phyloP scores from a whole-genome alignment of 23 tunicate genomes.

The Trididemnum miniatum region DNA sequence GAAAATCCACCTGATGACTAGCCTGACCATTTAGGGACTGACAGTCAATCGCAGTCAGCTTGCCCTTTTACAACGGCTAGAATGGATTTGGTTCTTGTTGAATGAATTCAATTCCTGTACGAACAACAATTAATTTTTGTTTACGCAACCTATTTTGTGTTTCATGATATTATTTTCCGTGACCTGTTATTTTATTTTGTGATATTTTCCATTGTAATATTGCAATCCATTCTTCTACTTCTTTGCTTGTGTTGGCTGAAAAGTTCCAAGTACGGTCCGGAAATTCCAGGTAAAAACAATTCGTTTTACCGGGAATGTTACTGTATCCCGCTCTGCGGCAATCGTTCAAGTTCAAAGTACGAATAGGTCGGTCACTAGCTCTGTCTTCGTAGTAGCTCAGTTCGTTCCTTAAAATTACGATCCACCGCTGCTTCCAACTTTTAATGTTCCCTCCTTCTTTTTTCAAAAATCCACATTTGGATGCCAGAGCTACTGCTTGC shows the following conservation, averaged over 20 bases:
- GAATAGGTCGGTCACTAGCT: constrained; percentile 54
- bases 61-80: no score
- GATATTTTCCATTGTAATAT: constrained; percentile 64
- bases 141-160: no score
- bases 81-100: no score
- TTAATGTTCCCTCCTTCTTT: constrained; percentile 71
- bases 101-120: no score
- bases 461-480: constrained; percentile 69
- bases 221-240: constrained; percentile 56
- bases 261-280: constrained; percentile 67
- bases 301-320: constrained; percentile 41
- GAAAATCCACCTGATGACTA: no score
- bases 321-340: constrained; percentile 24
- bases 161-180: no score
- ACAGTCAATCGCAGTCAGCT: no score
- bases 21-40: no score
- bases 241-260: constrained; percentile 47
- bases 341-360: constrained; percentile 61
- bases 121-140: no score
- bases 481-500: constrained; percentile 61
- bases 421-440: constrained; percentile 57
- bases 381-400: constrained; percentile 57
- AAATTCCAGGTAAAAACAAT: constrained; percentile 63
- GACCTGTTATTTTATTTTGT: constrained; percentile 12
- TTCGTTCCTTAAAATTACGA: constrained; percentile 38